Percentiles rank a stretch among this genome's conserved stretches.
These are phyloP conservation scores for Onychomys leucogaster DNA, from an alignment of 2,797 vertebrate genomes.

Conservation along the genomic window DNA sequence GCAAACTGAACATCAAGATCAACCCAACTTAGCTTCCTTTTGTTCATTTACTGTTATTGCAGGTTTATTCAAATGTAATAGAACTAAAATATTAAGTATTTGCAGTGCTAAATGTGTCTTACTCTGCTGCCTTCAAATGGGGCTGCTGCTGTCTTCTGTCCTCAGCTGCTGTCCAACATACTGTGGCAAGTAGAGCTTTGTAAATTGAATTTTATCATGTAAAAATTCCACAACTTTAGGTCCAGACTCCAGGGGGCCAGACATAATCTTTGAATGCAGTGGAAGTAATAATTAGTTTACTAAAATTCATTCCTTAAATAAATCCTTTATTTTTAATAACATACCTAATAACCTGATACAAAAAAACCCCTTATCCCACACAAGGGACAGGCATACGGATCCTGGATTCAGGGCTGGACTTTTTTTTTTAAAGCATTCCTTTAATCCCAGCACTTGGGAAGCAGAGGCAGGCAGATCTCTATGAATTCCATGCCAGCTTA, in stretches of 20 bases:
- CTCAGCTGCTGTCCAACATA: neutral
- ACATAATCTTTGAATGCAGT: neutral
- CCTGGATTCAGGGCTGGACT: neutral
- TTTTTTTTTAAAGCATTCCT: too few relatives aligned
- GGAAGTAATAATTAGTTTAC: conserved; percentile 7
- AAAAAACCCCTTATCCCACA: neutral
- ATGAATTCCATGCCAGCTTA: neutral
- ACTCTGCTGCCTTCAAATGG: neutral
- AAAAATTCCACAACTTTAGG: neutral
- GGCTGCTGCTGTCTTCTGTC: neutral
- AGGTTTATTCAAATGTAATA: conserved; percentile 10
- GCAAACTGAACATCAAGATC: neutral
- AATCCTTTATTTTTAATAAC: neutral
- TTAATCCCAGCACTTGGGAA: neutral
- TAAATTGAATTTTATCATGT: conserved; percentile 42
- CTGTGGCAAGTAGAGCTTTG: neutral
- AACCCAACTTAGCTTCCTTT: conserved; percentile 19
- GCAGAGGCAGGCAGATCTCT: neutral
- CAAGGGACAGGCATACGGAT: neutral
- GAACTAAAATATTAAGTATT: conserved; percentile 19
- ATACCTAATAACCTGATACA: neutral
- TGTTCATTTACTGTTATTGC: conserved; percentile 12
- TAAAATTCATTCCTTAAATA: conserved; percentile 25
- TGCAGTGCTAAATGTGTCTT: conserved; percentile 34
- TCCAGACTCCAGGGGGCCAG: neutral